Percentiles rank a stretch among this genome's conserved stretches.
These are phyloP conservation scores for Macrochelys suwanniensis DNA, from an alignment of 2,797 vertebrate species.

Conservation along the genomic window DNA sequence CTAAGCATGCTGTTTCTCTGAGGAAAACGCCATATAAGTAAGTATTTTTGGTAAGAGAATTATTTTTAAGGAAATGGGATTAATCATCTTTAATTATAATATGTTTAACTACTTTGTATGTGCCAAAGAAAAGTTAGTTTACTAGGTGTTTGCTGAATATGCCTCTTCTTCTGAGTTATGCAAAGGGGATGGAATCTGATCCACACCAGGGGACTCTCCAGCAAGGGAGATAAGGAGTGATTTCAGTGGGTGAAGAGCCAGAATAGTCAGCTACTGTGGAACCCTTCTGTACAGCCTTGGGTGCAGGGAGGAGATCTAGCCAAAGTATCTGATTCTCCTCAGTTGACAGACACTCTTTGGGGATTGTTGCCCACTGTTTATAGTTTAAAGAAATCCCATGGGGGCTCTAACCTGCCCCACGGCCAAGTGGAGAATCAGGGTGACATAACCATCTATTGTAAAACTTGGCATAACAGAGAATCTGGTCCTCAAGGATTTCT, in stretches of 20 bases:
- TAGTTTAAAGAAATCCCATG: not conserved
- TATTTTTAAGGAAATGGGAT: not conserved
- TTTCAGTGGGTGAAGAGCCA: not conserved
- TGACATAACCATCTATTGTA: not conserved
- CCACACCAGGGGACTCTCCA: not conserved
- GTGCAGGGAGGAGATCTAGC: not conserved
- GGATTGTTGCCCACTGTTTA: not conserved
- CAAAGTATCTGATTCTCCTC: not conserved
- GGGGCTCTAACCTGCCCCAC: not conserved
- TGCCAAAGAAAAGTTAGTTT: not conserved
- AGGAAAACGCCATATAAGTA: slow-evolving; percentile 96
- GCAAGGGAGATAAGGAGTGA: not conserved
- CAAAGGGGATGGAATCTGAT: not conserved
- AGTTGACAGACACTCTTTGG: accelerated
- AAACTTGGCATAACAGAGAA: not conserved
- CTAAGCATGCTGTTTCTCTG: slow-evolving; percentile 85
- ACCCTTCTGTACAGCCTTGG: not conserved
- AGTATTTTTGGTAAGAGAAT: slow-evolving; percentile 43
- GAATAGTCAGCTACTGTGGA: accelerated
- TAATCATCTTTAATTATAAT: not conserved
- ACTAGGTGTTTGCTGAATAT: not conserved
- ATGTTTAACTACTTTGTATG: not conserved
- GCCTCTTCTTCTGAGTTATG: not conserved
- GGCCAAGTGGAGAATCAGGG: not conserved
- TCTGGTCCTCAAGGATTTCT: not conserved